Percentiles rank a stretch among this genome's conserved stretches.
These are phyloP conservation scores for Folsomia manolachei DNA, from an alignment of 2,888 invertebrate species.

Conservation along the genomic window DNA sequence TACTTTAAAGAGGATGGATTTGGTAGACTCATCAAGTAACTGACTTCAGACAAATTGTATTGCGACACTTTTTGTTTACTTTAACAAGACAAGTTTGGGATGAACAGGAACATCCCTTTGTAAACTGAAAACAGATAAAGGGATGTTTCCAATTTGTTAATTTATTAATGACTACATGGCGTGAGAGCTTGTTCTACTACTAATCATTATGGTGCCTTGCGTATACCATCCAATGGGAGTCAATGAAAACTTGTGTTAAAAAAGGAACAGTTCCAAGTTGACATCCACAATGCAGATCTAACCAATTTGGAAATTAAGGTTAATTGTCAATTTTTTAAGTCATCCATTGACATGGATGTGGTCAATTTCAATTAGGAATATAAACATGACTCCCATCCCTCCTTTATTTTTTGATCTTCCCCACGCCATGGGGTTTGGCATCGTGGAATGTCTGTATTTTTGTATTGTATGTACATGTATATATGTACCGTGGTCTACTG, in stretches of 20 bases:
- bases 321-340: conserved; percentile 13
- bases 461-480: background rate
- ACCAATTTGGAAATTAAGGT: conserved; percentile 17
- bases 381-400: no score
- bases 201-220: background rate
- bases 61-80: conserved; percentile 3
- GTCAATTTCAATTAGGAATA: no score
- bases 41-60: background rate
- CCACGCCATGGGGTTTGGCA: background rate
- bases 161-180: conserved; percentile 8
- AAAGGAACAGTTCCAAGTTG: background rate
- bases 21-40: no score
- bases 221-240: background rate
- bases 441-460: background rate
- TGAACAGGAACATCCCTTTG: conserved; percentile 2
- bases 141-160: conserved; percentile 7
- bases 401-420: no score
- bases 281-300: background rate
- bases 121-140: background rate
- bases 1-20: no score
- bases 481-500: background rate
- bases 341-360: no score
- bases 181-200: background rate
- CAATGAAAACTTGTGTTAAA: background rate
- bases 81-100: background rate